These are phyloP conservation scores for Danio jaintianensis DNA, from an alignment of 2,797 vertebrate species.

Conservation along the genomic window DNA sequence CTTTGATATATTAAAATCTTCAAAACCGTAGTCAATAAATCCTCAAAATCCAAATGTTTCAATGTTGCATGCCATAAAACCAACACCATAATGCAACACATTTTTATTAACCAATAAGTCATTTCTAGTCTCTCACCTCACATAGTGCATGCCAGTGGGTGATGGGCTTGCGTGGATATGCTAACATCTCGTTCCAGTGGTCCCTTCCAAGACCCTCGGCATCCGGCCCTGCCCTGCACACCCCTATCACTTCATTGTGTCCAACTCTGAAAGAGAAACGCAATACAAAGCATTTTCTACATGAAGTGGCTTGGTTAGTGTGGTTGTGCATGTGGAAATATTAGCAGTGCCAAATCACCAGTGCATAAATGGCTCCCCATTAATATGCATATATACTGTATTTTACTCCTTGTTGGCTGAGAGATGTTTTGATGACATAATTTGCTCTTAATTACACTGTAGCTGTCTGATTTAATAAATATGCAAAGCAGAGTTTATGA, in stretches of 20 bases:
- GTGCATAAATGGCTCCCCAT: neutral
- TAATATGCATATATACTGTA: neutral
- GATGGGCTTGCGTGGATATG: conserved; percentile 96
- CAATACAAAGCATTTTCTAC: neutral
- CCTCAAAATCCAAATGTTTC: neutral
- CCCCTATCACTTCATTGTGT: conserved; percentile 97
- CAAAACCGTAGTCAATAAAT: neutral
- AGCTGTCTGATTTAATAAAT: neutral
- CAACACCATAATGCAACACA: neutral
- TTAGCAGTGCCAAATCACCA: neutral
- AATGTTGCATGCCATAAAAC: neutral
- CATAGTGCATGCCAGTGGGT: conserved; percentile 95
- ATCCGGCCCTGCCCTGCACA: conserved; percentile 91
- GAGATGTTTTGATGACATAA: neutral
- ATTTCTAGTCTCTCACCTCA: conserved; percentile 82
- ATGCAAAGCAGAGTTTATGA: neutral
- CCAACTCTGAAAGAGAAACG: conserved; percentile 83
- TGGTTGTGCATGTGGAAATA: neutral
- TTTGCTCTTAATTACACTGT: neutral
- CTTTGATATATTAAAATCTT: neutral
- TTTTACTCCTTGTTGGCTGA: neutral
- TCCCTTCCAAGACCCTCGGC: conserved; percentile 93
- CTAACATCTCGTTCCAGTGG: conserved; percentile 99
- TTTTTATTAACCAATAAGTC: neutral
- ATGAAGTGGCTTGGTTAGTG: no score